Conservation (phyloP, 1,140 invertebrate genomes). For the Macrotrachela quadricornifera region DNA sequence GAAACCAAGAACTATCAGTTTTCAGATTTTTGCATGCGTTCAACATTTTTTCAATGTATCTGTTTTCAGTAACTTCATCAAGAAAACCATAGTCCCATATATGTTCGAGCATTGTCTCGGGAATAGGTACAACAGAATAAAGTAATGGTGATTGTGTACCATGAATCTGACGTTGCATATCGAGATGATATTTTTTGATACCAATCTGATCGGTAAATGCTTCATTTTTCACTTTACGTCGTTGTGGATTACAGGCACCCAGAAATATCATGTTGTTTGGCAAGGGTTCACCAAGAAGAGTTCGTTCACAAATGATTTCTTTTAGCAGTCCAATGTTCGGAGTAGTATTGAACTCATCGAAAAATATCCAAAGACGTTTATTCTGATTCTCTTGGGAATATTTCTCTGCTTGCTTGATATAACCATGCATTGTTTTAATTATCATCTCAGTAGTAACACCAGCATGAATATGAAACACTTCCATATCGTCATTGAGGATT, state of each 20-base stretch:
- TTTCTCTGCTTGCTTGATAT: too few relatives aligned
- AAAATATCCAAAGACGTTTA: constrained; percentile 14
- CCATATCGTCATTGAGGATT: too few relatives aligned
- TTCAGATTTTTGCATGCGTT: neutral
- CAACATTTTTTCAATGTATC: constrained; percentile 13
- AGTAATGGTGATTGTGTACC: constrained; percentile 13
- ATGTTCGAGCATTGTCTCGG: constrained; percentile 14
- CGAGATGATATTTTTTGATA: too few relatives aligned
- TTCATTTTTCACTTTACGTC: too few relatives aligned
- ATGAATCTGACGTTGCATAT: constrained; percentile 11
- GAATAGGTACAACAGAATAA: constrained; percentile 14
- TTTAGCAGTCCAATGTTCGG: constrained; percentile 22
- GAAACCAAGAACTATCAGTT: too few relatives aligned
- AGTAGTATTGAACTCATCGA: constrained; percentile 29
- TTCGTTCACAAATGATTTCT: constrained; percentile 24
- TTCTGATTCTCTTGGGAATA: constrained; percentile 6
- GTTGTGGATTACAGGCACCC: too few relatives aligned
- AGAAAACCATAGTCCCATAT: constrained; percentile 16
- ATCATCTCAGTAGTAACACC: too few relatives aligned
- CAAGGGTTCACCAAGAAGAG: constrained; percentile 10
- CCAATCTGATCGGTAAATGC: too few relatives aligned
- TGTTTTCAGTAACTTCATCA: constrained; percentile 12
- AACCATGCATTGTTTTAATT: too few relatives aligned
- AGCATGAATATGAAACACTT: too few relatives aligned
- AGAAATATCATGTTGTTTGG: too few relatives aligned